Conservation (phyloP, 2,888 invertebrate genomes). For the Agelastica alni region DNA sequence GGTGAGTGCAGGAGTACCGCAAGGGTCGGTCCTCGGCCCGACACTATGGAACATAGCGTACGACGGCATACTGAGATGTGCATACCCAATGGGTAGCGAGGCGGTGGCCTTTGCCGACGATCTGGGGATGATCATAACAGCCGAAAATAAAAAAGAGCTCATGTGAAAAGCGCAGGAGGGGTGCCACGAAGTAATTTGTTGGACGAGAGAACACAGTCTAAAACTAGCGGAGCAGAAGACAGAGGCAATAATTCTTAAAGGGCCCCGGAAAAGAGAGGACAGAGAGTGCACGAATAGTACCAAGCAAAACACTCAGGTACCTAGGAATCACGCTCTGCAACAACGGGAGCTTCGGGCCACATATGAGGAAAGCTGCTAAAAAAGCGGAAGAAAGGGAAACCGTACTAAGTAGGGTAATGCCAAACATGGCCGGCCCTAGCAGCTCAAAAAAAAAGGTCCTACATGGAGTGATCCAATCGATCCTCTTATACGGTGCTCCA, state of each 20-base stretch:
- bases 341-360: constrained; percentile 3
- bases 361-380: not conserved
- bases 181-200: no score
- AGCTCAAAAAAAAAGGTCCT: constrained; percentile 11
- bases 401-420: constrained; percentile 35
- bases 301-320: no score
- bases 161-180: not conserved
- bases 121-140: no score
- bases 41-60: not conserved
- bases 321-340: not conserved
- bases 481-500: constrained; percentile 28
- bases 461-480: constrained; percentile 6
- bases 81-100: no score
- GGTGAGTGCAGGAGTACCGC: not conserved
- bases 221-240: constrained; percentile 8
- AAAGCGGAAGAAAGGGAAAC: not conserved
- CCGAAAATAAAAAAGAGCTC: constrained; percentile 6
- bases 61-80: no score
- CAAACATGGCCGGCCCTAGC: constrained; percentile 25
- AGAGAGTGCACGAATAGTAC: not conserved
- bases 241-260: constrained; percentile 1
- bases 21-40: no score
- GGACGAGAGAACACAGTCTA: not conserved
- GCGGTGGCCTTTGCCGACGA: no score
- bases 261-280: not conserved